Conservation (phyloP, 2,113 vertebrate genomes). For the Chinchilla lanigera region DNA sequence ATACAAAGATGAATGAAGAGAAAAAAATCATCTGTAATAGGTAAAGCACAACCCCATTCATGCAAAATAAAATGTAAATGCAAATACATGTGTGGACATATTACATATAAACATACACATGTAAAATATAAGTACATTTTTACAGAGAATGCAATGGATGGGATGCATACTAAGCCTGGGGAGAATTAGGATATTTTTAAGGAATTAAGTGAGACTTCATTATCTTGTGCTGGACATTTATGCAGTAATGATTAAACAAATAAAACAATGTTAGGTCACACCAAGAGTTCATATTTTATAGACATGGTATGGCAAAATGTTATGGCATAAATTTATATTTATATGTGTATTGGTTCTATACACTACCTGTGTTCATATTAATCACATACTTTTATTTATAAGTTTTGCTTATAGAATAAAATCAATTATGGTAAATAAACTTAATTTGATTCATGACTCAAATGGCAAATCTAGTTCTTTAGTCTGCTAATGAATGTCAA, state of each 20-base stretch:
- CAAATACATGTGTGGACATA: neutral
- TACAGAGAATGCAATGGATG: neutral
- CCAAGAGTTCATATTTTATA: slow-evolving; percentile 1
- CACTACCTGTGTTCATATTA: neutral
- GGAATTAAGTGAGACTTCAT: neutral
- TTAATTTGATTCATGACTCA: slow-evolving; percentile 10
- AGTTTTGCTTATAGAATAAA: neutral
- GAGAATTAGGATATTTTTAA: neutral
- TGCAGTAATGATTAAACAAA: neutral
- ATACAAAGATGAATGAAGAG: neutral
- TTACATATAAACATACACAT: no score
- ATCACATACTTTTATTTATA: neutral
- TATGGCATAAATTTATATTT: neutral
- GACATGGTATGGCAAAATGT: neutral
- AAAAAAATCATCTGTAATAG: neutral
- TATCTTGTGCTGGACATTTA: neutral
- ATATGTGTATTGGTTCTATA: neutral
- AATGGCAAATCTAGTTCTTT: neutral
- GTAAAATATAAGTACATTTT: neutral
- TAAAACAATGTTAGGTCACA: neutral
- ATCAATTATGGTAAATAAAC: slow-evolving; percentile 25
- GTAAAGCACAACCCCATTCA: neutral
- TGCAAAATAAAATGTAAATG: neutral
- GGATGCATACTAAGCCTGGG: neutral
- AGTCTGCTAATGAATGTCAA: slow-evolving; percentile 32